phyloP scores from a whole-genome alignment of 1,140 invertebrate genomes.

The Ruditapes philippinarum region DNA sequence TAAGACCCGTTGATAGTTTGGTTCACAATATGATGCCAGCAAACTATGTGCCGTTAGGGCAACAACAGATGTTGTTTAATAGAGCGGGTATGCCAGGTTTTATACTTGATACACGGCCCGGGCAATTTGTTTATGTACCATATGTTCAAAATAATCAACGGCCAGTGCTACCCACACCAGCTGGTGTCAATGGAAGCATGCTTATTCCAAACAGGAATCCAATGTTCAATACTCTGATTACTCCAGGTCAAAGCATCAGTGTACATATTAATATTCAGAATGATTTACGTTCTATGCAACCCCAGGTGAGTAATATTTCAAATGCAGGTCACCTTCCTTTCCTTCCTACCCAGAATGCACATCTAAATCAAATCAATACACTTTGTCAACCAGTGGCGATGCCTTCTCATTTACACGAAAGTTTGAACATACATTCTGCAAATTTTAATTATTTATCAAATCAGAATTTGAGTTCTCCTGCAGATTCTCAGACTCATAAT shows the following conservation, averaged over 20 bases:
- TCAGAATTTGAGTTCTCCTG: background rate
- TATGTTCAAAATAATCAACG: constrained; percentile 28
- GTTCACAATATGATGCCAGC: constrained; percentile 54
- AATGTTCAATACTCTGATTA: constrained; percentile 14
- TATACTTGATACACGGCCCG: constrained; percentile 44
- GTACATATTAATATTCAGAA: background rate
- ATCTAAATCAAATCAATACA: background rate
- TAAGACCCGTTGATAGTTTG: constrained; percentile 19
- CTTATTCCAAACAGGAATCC: background rate
- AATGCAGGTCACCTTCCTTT: background rate
- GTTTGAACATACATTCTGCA: background rate
- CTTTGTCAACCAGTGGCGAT: background rate
- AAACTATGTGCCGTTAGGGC: constrained; percentile 59
- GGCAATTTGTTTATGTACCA: constrained; percentile 63
- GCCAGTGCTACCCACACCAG: background rate
- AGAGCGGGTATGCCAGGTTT: constrained; percentile 57
- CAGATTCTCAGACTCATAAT: background rate
- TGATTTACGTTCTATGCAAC: background rate
- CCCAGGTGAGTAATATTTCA: background rate
- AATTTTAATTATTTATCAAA: too few relatives aligned
- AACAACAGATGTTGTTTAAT: constrained; percentile 40
- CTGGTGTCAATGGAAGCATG: background rate
- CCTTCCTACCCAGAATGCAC: background rate
- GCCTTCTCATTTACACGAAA: too few relatives aligned
- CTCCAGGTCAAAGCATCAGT: background rate